A percentile compares a stretch with the other conserved stretches of the same genome.
These are phyloP conservation scores for Trididemnum clinides DNA, from an alignment of 23 tunicate species.

Conservation along the genomic window DNA sequence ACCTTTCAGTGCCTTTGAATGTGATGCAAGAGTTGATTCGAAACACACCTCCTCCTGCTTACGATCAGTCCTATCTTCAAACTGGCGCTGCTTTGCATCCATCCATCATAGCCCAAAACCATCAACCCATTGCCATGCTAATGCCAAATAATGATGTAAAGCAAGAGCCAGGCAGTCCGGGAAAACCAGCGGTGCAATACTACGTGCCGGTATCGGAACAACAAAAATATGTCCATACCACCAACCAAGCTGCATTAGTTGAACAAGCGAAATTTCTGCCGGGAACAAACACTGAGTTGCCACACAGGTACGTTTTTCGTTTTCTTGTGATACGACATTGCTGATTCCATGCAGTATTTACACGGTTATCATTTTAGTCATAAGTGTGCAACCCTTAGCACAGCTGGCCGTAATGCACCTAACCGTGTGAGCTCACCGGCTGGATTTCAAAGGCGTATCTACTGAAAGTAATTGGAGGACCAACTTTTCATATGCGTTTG, in stretches of 20 bases:
- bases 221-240: neutral
- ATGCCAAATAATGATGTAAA: neutral
- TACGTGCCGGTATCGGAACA: neutral
- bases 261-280: neutral
- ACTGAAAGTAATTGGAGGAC: no score
- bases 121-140: neutral
- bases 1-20: conserved; percentile 4
- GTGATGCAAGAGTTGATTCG: conserved; percentile 35
- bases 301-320: neutral
- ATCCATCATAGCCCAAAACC: neutral
- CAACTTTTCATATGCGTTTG: no score
- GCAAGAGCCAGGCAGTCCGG: conserved; percentile 48
- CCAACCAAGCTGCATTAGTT: neutral
- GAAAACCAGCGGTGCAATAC: neutral
- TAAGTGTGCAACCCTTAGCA: no score
- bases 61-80: conserved; percentile 28
- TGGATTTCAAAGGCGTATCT: no score
- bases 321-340: no score
- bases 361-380: no score
- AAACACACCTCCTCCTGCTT: conserved; percentile 84
- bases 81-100: neutral
- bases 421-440: no score
- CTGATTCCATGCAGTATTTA: no score
- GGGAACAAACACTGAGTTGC: neutral
- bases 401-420: no score